Base-by-base conservation (phyloP, 2,888 invertebrate species). In the Ptilodon capucinus region DNA sequence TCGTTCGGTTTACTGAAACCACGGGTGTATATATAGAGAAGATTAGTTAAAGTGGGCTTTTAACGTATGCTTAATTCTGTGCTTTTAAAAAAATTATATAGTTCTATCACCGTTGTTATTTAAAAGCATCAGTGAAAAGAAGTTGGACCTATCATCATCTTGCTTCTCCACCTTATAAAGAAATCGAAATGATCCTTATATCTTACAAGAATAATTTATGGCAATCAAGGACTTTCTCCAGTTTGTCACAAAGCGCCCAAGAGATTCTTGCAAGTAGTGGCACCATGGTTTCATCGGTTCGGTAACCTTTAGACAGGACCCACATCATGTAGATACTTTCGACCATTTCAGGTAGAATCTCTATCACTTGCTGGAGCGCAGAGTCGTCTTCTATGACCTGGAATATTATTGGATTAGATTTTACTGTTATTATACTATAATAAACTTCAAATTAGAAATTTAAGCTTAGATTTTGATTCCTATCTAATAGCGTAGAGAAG, bases 251-350 rank as follows among this genome's bases (percentile, higher is more conserved):
- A 5, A 98, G 88, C 6, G 96, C 95, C 93, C 95, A 95, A 0
- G 97, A 96, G 64, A 98, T 95, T 65, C 96, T 93, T 51, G 95
- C 93, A 74, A 98, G 91, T 2, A 98, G 87, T 0, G 95, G 94
- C 19, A 96, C 94, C 97, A 98, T 97, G 48, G 95, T 93, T 53
- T 96, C 96, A 71, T 98, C 98, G 0, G 91, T 93, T 52, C 96
- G 94, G 77, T 96, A 98, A 68, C 97, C 96, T 45, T 87, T 87
- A 0, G 98, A 98, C 44, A 98, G 92, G 42, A 97, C 95, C 98
- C 98, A 98, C 71, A 98, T 95, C 92, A 98, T 95, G 64, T 96
- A 94, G 32, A 98, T 81, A 1, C 97, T 96, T 56, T 97, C 95
- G 90, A 97, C 95, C 54, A 98, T 84, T 47, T 94, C 93, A 0